Conservation (phyloP, 2,797 vertebrate species). For the Neopelma chrysocephalum region DNA sequence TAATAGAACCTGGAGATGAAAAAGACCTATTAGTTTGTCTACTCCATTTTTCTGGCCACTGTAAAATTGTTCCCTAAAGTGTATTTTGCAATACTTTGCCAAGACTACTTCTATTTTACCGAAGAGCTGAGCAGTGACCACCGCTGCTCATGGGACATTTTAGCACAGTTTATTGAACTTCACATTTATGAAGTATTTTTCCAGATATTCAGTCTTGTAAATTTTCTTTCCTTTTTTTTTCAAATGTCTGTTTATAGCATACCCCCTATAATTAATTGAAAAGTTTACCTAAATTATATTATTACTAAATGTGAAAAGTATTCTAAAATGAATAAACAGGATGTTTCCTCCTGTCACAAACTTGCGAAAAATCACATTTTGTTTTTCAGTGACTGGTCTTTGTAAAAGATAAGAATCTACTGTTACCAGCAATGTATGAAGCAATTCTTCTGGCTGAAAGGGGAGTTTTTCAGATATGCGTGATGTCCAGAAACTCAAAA, state of each 20-base stretch:
- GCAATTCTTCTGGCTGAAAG: background rate
- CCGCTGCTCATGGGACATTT: background rate
- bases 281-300: background rate
- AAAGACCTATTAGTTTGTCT: background rate
- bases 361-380: background rate
- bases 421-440: background rate
- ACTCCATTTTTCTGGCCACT: background rate
- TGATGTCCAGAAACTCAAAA: background rate
- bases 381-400: background rate
- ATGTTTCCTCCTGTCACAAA: background rate
- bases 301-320: background rate
- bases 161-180: background rate
- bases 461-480: background rate
- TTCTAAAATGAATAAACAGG: background rate
- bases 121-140: background rate
- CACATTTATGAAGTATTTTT: background rate
- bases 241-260: background rate
- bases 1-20: background rate
- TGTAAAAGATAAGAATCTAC: background rate
- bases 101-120: background rate
- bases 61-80: background rate
- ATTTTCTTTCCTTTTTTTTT: background rate
- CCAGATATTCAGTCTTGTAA: background rate
- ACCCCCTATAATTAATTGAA: background rate
- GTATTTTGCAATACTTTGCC: slow-evolving; percentile 16